Evolutionary conservation across 2,797 vertebrate genomes (phyloP).

Genomic region (Sebastes itinus): DNA sequence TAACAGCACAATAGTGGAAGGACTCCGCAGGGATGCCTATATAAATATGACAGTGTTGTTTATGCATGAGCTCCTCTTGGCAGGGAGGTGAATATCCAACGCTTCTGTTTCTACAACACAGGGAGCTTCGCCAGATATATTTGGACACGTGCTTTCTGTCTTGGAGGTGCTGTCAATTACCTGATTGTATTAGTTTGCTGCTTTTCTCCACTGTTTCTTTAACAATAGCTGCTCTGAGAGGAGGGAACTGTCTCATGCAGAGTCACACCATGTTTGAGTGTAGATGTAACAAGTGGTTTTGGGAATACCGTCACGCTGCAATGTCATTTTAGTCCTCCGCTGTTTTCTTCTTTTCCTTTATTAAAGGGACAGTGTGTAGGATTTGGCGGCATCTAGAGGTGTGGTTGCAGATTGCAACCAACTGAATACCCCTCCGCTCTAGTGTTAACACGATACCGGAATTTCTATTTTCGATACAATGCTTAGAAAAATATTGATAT

Average conservation of each 20-base stretch:
- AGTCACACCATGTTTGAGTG: constrained; percentile 13
- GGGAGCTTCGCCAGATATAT: constrained; percentile 45
- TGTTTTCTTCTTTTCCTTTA: constrained; percentile 10
- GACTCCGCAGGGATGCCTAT: constrained; percentile 68
- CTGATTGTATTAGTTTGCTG: constrained; percentile 39
- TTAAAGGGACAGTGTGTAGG: not conserved
- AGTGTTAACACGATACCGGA: too few species aligned
- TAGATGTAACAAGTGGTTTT: not conserved
- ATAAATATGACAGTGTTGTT: constrained; percentile 79
- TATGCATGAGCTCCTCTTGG: constrained; percentile 79
- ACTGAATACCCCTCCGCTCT: too few species aligned
- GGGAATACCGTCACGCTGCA: constrained; percentile 6
- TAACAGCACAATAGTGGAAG: constrained; percentile 65
- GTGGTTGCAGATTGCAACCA: too few species aligned
- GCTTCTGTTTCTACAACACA: constrained; percentile 54
- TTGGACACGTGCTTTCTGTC: constrained; percentile 43
- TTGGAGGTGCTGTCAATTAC: constrained; percentile 54
- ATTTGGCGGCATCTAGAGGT: not conserved
- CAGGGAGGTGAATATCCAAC: constrained; percentile 63
- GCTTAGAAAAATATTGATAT: not conserved
- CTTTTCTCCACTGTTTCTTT: constrained; percentile 34
- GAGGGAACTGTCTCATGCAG: constrained; percentile 19
- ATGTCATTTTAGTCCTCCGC: not conserved
- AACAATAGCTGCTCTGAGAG: constrained; percentile 14
- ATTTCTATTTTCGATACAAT: too few species aligned